Evolutionary conservation across 2,113 vertebrate genomes (phyloP), one percentile per base, ranked within the genome.

Genomic region (Mustelus asterias): DNA sequence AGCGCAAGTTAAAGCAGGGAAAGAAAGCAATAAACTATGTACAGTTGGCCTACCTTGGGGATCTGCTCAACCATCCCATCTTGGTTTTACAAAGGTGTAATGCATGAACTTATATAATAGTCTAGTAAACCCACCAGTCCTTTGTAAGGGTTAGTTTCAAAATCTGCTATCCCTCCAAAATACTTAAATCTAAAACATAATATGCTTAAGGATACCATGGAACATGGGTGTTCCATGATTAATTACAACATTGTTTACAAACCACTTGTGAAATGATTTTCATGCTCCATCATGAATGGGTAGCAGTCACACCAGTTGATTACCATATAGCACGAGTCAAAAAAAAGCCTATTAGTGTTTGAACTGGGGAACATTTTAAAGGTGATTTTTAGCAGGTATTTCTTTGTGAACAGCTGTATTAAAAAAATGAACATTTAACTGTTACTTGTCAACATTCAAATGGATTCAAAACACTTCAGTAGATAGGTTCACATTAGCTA

Each of bases 381-480:
- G 63, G 37, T n/a, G 11, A 41, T 70, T 72, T 72, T 72, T 95
- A 72, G 67, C 67, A 72, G 86, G 26, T 89, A 89, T 89, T 89
- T 95, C 37, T 93, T 48, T 94, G 67, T 95, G 93, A 95, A 95
- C 41, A 60, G 29, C 44, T 94, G 93, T 94, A 70, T 48, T 70
- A 24, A 13, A 95, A 94, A 95, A 95, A 70, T 67, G 63, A 95
- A 95, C 37, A 95, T 48, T 95, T 95, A 95, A 95, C 41, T 54
- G 13, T 44, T 95, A 60, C 44, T 95, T 70, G 65, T 95, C 76
- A 54, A 95, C 67, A 95, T 95, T 44, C 37, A 95, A 72, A 33
- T 95, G 24, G 69, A 72, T 95, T 95, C 29, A 95, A 95, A 95
- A 76, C 41, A 44, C 70, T 95, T 95, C 94, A 72, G 94, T 95